phyloP scores from a whole-genome alignment of 2,888 invertebrate genomes.

The Emmelina monodactyla region DNA sequence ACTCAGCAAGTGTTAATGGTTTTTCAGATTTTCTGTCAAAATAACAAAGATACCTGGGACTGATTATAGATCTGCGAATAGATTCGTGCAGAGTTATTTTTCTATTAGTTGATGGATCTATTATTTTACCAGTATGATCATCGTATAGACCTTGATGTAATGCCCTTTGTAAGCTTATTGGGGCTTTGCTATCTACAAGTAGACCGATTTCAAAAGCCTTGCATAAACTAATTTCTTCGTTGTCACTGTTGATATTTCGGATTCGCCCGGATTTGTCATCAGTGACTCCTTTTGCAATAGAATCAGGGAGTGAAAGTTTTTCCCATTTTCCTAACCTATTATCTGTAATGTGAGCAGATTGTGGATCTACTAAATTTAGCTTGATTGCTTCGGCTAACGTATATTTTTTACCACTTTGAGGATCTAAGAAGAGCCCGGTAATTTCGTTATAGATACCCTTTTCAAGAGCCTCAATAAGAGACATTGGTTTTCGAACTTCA shows the following conservation, averaged over 20 bases:
- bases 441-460: slow-evolving; percentile 82
- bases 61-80: slow-evolving; percentile 80
- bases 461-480: slow-evolving; percentile 80
- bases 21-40: slow-evolving; percentile 79
- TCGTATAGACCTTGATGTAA: slow-evolving; percentile 88
- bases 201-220: slow-evolving; percentile 83
- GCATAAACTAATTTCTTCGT: slow-evolving; percentile 73
- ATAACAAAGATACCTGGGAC: slow-evolving; percentile 81
- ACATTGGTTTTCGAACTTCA: slow-evolving; percentile 82
- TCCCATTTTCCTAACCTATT: slow-evolving; percentile 78
- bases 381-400: slow-evolving; percentile 85
- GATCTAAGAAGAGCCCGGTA: slow-evolving; percentile 84
- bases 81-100: slow-evolving; percentile 85
- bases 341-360: slow-evolving; percentile 84
- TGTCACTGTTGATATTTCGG: slow-evolving; percentile 71
- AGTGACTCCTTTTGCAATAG: slow-evolving; percentile 77
- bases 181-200: slow-evolving; percentile 80
- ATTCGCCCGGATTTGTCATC: slow-evolving; percentile 76
- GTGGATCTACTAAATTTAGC: slow-evolving; percentile 81
- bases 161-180: slow-evolving; percentile 83
- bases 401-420: slow-evolving; percentile 77
- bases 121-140: slow-evolving; percentile 79
- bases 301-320: slow-evolving; percentile 79
- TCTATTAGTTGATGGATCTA: slow-evolving; percentile 80
- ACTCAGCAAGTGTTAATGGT: slow-evolving; percentile 77